phyloP scores from a whole-genome alignment of 2,113 vertebrate species.

The Pygoscelis antarcticus region DNA sequence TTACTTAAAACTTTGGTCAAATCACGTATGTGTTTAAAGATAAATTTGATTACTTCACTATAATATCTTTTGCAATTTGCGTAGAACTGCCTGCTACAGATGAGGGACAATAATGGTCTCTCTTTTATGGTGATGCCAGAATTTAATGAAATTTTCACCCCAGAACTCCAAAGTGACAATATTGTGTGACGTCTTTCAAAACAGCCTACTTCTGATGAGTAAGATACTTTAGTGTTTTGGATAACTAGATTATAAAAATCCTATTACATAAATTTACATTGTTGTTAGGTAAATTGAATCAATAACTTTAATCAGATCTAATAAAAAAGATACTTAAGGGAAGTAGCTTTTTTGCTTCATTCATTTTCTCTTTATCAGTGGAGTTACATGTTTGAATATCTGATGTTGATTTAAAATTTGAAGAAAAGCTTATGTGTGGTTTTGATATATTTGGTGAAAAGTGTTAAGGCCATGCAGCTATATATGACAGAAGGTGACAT shows the following conservation, averaged over 20 bases:
- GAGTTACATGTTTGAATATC: neutral
- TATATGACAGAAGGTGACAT: neutral
- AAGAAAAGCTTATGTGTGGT: neutral
- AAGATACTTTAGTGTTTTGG: neutral
- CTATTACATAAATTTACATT: neutral
- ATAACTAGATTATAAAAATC: conserved; percentile 4
- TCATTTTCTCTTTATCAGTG: neutral
- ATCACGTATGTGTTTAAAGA: neutral
- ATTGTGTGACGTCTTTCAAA: neutral
- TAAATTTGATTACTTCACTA: neutral
- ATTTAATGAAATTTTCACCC: neutral
- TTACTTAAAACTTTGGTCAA: neutral
- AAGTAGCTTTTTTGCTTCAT: neutral
- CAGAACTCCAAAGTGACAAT: neutral
- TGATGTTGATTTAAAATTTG: neutral
- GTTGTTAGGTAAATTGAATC: neutral
- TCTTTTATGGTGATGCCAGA: neutral
- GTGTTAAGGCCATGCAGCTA: neutral
- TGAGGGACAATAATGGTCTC: neutral
- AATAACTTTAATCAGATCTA: conserved; percentile 10
- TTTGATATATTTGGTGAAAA: neutral
- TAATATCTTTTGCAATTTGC: neutral
- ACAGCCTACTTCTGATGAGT: neutral
- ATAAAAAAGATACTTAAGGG: neutral
- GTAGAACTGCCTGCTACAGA: neutral